Percentiles rank a stretch among this genome's conserved stretches.
Conservation (phyloP, 1,140 invertebrate species). For the Nymphalis io region DNA sequence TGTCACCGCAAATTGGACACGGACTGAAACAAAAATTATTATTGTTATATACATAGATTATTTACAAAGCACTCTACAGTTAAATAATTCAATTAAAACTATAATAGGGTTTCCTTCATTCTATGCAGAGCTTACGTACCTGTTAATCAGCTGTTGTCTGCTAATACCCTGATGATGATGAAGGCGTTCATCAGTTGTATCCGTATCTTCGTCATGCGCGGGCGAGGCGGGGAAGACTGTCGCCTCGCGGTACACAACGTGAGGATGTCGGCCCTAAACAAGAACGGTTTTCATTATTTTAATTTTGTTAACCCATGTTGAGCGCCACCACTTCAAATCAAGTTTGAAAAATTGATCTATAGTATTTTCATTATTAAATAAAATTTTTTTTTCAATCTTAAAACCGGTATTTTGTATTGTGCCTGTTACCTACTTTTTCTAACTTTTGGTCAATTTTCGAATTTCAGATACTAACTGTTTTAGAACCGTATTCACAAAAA, state of each 20-base stretch:
- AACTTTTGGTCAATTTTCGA: too few relatives aligned
- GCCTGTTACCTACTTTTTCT: too few relatives aligned
- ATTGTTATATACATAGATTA: too few relatives aligned
- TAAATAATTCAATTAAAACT: too few relatives aligned
- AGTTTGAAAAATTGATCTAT: too few relatives aligned
- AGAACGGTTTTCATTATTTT: slow-evolving; percentile 19
- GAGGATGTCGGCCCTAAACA: slow-evolving; percentile 67
- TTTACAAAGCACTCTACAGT: too few relatives aligned
- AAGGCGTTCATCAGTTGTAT: slow-evolving; percentile 61
- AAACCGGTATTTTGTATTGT: too few relatives aligned
- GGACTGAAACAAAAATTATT: slow-evolving; percentile 85
- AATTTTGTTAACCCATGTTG: neutral
- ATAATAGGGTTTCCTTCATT: neutral
- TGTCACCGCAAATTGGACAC: slow-evolving; percentile 97
- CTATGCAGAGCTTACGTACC: slow-evolving; percentile 58
- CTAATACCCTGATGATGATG: slow-evolving; percentile 87
- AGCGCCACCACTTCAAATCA: neutral
- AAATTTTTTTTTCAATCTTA: too few relatives aligned
- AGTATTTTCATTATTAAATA: too few relatives aligned
- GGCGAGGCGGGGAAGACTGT: slow-evolving; percentile 57
- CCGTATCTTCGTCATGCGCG: slow-evolving; percentile 68
- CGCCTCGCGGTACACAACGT: slow-evolving; percentile 65
- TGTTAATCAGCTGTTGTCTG: slow-evolving; percentile 90
- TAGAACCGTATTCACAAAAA: too few relatives aligned
- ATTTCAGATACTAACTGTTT: too few relatives aligned